Conservation (phyloP, 2,113 vertebrate genomes). For the Strigops habroptila region DNA sequence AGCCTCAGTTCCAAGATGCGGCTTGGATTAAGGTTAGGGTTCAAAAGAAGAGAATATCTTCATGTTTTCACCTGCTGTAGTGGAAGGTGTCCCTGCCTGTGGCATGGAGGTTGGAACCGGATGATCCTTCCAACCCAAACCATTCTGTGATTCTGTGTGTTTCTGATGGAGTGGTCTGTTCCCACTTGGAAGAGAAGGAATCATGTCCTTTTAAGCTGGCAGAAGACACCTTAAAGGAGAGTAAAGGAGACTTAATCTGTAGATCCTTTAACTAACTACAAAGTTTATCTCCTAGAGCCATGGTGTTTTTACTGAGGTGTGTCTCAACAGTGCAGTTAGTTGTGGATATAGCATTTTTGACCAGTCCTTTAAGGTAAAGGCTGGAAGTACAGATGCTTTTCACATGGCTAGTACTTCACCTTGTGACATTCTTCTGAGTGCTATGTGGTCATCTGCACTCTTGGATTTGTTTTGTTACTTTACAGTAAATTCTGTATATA, state of each 20-base stretch:
- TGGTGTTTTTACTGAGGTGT: background rate
- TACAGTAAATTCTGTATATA: background rate
- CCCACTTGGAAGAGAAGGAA: background rate
- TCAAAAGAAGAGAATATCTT: background rate
- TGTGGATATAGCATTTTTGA: background rate
- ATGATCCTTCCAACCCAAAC: background rate
- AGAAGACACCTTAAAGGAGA: background rate
- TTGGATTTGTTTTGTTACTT: background rate
- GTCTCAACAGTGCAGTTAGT: background rate
- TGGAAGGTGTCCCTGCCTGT: background rate
- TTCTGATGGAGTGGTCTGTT: background rate
- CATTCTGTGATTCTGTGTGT: background rate
- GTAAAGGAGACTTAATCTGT: background rate
- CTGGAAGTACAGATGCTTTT: slow-evolving; percentile 34
- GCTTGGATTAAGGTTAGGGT: background rate
- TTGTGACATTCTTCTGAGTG: background rate
- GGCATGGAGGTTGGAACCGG: background rate
- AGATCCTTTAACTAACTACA: background rate
- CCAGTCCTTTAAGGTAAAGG: slow-evolving; percentile 15
- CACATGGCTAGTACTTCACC: background rate
- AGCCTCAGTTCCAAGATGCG: background rate
- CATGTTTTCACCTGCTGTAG: background rate
- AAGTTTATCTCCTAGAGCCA: slow-evolving; percentile 52
- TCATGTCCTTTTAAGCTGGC: background rate
- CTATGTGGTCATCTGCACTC: background rate